Evolutionary conservation across 2,113 vertebrate species (phyloP), one percentile per base, ranked within the genome.

Genomic region (Clarias batrachus): DNA sequence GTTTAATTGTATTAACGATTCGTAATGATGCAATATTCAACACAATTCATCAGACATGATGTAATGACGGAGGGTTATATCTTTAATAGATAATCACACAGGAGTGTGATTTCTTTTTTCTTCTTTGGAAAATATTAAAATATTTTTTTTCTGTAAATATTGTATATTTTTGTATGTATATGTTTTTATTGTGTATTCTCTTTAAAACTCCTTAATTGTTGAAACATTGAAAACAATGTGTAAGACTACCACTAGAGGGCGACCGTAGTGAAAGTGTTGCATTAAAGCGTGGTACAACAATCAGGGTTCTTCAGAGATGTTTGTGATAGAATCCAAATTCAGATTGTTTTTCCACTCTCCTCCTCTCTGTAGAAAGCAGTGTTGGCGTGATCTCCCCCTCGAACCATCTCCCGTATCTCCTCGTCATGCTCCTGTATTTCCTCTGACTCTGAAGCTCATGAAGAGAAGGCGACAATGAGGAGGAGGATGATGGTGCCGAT

Each of bases 291-390:
- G 1, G 13, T 12, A 41, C 1, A 48, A 25, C 48, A 48, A 74
- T 41, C 33, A 73, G 33, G 21, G 17, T n/a, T n/a, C n/a, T n/a
- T n/a, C n/a, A 19, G 37, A 48, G 37, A 73, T 23, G 6, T 37
- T 37, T 19, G 41, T 1, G 17, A 73, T 48, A 0, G 17, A 48
- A 11, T 48, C 0, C 10, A 74, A 21, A 41, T 11, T 25, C 14
- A 23, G 16, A 10, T 1, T 4, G 13, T 52, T 76, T 74, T 74
- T 23, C 27, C 23, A 23, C 70, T 56, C 30, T 62, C 78, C 60
- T 30, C 37, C 30, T 59, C n/a, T 33, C 57, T 62, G 56, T 62
- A 80, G 78, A 62, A 80, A 80, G 21, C 78, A 62, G 78, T 62
- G 78, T 62, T 62, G 78, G 78, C 0, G 21, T 62, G 52, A 80